Evolutionary conservation across 2,888 invertebrate genomes (phyloP).

Genomic region (Dryobota labecula): DNA sequence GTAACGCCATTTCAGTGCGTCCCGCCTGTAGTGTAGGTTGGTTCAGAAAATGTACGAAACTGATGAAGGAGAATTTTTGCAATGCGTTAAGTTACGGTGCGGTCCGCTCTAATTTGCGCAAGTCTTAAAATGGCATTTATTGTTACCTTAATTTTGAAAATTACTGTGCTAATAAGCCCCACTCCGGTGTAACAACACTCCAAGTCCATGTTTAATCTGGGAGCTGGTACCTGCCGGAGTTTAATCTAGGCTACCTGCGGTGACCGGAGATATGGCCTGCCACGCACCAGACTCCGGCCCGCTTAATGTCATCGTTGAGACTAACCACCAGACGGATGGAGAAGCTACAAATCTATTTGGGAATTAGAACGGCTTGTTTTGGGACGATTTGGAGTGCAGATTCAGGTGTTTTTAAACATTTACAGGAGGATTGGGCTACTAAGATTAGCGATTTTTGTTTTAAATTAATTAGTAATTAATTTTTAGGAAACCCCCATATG

Average conservation of each 20-base stretch:
- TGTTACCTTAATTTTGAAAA: background rate
- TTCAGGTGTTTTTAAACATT: background rate
- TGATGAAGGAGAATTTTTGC: background rate
- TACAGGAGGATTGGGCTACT: background rate
- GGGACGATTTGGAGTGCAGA: background rate
- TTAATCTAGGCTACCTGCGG: constrained; percentile 70
- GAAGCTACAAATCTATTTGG: constrained; percentile 34
- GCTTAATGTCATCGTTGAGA: constrained; percentile 50
- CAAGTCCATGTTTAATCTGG: constrained; percentile 64
- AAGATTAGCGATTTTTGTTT: no score
- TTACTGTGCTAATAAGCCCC: background rate
- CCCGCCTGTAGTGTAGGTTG: no score
- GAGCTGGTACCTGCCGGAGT: constrained; percentile 60
- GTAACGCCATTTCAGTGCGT: no score
- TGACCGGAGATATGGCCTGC: constrained; percentile 63
- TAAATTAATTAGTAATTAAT: no score
- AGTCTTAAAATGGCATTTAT: background rate
- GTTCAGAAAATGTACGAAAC: background rate
- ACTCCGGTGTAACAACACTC: constrained; percentile 48
- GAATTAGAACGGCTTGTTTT: constrained; percentile 13
- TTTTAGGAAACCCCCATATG: background rate
- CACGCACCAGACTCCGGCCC: constrained; percentile 46
- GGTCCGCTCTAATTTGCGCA: background rate
- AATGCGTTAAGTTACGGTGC: background rate
- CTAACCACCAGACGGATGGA: constrained; percentile 39